Evolutionary conservation across 2,888 invertebrate genomes (phyloP), one percentile per base, ranked within the genome.

Genomic region (Dendrolimus houi): DNA sequence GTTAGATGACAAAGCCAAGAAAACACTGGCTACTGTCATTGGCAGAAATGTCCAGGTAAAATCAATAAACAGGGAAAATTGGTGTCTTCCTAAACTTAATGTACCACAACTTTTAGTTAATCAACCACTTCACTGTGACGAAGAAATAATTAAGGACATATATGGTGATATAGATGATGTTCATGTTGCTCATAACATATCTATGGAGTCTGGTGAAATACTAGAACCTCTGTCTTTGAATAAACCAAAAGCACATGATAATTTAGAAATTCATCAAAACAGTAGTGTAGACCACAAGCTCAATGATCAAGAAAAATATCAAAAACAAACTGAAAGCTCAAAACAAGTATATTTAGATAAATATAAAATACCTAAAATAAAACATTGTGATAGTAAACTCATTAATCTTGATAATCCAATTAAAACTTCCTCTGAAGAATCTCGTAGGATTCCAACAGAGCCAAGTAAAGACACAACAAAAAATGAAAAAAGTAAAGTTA

Each of bases 181-280:
- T 47, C 74, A 77, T 60, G 67, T 74, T 29, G 58, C 60, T 41
- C 56, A 63, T 17, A 69, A 76, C 56, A 52, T 67, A 41, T 77
- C 79, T 7, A 17, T 72, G 14, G 81, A 83, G 64, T 71, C 79
- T 6, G 79, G 76, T 41, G 79, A 83, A 64, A 68, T 76, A 59
- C 58, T 53, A 58, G 58, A 58, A 56, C 9, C 47, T 47, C 9
- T 12, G 9, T 10, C 12, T 9, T 12, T 10, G 9, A 47, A 47
- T 47, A 29, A 6, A 29, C 6, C 29, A 29, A 29, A 29, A 29
- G 47, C 47, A 47, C 9, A 47, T 6, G 47, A 47, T 47, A 29
- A 29, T 29, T 29, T 29, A 29, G 29, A 29, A 29, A 29, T 3
- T 29, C 47, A 47, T 10, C 9, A 47, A 9, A 47, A 47, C 47